Base-by-base conservation (phyloP, 2,888 invertebrate species). In the Adineta ricciae region DNA sequence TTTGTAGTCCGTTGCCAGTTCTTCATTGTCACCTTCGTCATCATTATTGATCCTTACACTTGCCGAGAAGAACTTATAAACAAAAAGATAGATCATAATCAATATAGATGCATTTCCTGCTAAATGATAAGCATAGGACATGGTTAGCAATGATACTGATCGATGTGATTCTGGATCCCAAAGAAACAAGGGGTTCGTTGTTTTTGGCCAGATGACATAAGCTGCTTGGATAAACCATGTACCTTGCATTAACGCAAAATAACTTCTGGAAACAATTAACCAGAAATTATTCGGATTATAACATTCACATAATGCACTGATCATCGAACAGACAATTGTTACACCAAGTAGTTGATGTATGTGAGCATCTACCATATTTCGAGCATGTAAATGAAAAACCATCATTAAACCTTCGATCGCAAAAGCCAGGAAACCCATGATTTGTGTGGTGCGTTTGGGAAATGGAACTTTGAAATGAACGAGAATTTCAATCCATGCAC, bases 131-230 rank as follows among this genome's bases (percentile, higher is more conserved):
- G 83, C 83, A 52, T 82, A 85, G 24, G 83, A 73, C 52, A 84
- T 72, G 46, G 85, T 84, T 27, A 84, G 38, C 24, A 5, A 88
- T 88, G 87, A 91, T 91, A 87, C 88, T 86, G 49, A 86, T 86
- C n/a, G 52, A 50, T 88, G 85, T 21, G 78, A 87, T 5, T 89
- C 88, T 36, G 87, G 87, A 49, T 91, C 88, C 91, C 91, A 92
- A 8, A 84, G 86, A 49, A 64, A 85, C 8, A 85, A 85, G 2
- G 88, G 88, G 32, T 87, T 87, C 5, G 88, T 87, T 21, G 88
- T 87, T 7, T 92, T 92, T 49, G 91, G 90, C 88, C 92, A 92
- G 41, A 92, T 88, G 86, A 92, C 91, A 88, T 91, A 91, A 0
- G 90, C 92, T 14, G 92, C 90, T 56, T 85, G 85, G 24, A 46